These are phyloP conservation scores for Sipha flava DNA, from an alignment of 1,140 invertebrate genomes.

Conservation along the genomic window DNA sequence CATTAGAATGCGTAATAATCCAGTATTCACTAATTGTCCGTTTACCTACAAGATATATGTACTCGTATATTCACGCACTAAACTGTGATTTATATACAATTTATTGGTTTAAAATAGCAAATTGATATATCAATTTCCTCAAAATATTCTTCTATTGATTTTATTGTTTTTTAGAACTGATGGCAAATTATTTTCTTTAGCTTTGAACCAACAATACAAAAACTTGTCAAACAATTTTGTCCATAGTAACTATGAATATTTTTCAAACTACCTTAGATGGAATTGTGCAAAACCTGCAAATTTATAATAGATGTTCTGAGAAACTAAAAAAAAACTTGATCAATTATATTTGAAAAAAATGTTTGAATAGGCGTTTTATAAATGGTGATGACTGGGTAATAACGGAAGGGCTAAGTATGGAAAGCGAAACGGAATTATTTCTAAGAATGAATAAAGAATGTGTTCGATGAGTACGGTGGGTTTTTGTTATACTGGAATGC, in stretches of 20 bases:
- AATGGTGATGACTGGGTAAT: slow-evolving; percentile 29
- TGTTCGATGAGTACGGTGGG: neutral
- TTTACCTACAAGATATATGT: no score
- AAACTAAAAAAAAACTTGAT: slow-evolving; percentile 27
- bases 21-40: no score
- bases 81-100: no score
- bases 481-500: slow-evolving; percentile 21
- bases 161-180: no score
- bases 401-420: slow-evolving; percentile 18
- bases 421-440: slow-evolving; percentile 25
- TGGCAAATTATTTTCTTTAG: neutral
- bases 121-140: no score
- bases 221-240: neutral
- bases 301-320: slow-evolving; percentile 20
- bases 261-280: slow-evolving; percentile 1
- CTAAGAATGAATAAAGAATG: slow-evolving; percentile 26
- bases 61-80: no score
- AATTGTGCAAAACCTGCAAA: neutral
- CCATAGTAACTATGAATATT: neutral
- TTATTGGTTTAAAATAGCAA: no score
- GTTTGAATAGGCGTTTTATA: slow-evolving; percentile 11
- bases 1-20: no score
- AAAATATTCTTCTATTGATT: no score
- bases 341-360: neutral
- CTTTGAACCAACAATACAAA: neutral